Evolutionary conservation across 2,113 vertebrate species (phyloP).

Genomic region (Irena cyanogastra): DNA sequence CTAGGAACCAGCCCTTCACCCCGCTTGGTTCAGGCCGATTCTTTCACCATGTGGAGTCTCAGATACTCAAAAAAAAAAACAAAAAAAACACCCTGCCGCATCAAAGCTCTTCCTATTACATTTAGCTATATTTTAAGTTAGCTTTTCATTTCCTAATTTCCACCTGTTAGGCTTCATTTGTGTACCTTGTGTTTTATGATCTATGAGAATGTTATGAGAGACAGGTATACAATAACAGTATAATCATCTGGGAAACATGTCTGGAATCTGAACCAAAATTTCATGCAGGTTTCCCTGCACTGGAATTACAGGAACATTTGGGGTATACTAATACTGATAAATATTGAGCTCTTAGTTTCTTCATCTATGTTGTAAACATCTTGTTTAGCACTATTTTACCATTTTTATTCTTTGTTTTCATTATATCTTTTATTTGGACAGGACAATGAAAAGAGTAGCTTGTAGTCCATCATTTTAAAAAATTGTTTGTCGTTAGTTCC

Average conservation of each 20-base stretch:
- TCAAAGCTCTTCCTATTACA: not conserved
- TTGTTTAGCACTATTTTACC: not conserved
- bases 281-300: not conserved
- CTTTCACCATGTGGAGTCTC: not conserved
- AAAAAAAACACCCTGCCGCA: not conserved
- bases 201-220: not conserved
- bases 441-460: not conserved
- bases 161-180: not conserved
- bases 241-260: not conserved
- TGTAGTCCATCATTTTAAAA: not conserved
- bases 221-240: not conserved
- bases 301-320: not conserved
- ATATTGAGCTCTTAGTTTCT: not conserved
- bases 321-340: not conserved
- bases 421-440: not conserved
- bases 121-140: not conserved
- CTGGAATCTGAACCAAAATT: not conserved
- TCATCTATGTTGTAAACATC: not conserved
- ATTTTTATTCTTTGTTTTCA: not conserved
- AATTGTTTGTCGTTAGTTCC: not conserved
- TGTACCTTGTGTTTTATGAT: not conserved
- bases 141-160: not conserved
- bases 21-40: not conserved
- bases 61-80: not conserved
- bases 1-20: not conserved